These are phyloP conservation scores for Psittacula cyanocephala DNA, from an alignment of 2,113 vertebrate genomes.

Conservation along the genomic window DNA sequence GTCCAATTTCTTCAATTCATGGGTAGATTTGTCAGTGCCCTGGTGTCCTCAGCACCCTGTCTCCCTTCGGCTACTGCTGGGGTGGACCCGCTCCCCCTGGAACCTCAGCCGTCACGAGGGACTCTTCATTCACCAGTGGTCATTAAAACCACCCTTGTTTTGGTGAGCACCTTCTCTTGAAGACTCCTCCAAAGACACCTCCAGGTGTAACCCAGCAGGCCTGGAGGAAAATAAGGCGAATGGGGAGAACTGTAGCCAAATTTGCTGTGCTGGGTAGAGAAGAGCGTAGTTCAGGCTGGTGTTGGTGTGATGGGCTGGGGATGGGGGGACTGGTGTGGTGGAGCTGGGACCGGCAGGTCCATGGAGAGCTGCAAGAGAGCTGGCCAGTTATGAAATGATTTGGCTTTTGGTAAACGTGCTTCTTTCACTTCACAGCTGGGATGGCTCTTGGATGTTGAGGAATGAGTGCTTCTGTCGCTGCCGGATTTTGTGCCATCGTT, in stretches of 20 bases:
- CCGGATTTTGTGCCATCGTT: not conserved
- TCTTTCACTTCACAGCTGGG: not conserved
- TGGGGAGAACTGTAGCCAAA: accelerated
- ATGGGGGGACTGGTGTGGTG: not conserved
- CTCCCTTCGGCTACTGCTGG: not conserved
- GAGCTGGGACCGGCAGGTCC: not conserved
- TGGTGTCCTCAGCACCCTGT: not conserved
- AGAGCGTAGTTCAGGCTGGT: not conserved
- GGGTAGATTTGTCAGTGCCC: not conserved
- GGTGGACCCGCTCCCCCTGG: not conserved
- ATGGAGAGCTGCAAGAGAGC: not conserved
- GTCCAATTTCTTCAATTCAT: not conserved
- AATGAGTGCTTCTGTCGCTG: not conserved
- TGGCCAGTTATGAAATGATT: not conserved
- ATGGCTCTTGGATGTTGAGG: not conserved
- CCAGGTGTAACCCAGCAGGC: not conserved
- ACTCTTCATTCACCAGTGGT: not conserved
- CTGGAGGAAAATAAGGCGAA: not conserved
- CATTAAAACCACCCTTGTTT: not conserved
- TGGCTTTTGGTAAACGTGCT: not conserved
- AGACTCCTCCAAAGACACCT: not conserved
- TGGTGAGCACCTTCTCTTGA: not conserved
- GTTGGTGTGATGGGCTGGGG: not conserved
- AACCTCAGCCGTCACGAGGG: not conserved
- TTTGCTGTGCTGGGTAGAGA: not conserved